phyloP scores from a whole-genome alignment of 1,140 invertebrate genomes.

The Drosophila quadrilineata region DNA sequence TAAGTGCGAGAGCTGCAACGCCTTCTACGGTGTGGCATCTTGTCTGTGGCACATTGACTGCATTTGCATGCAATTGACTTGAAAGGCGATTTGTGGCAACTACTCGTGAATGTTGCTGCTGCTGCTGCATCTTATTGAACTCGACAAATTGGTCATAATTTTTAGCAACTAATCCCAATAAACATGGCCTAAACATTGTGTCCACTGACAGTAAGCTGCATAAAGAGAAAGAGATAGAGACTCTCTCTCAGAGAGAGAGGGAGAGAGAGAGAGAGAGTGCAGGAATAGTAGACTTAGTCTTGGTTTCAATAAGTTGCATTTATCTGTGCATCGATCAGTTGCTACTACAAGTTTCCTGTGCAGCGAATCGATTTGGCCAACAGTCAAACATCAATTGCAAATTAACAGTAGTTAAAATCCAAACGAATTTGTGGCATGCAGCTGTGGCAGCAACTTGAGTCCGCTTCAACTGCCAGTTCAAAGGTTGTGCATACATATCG shows the following conservation, averaged over 20 bases:
- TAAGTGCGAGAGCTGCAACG: slow-evolving; percentile 55
- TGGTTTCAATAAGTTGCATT: slow-evolving; percentile 67
- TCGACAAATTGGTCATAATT: slow-evolving; percentile 80
- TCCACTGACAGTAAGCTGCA: slow-evolving; percentile 72
- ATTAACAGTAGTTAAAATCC: slow-evolving; percentile 63
- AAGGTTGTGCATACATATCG: slow-evolving; percentile 27
- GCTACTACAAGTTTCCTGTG: slow-evolving; percentile 13
- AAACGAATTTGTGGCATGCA: slow-evolving; percentile 51
- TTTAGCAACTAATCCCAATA: slow-evolving; percentile 78
- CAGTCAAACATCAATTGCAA: slow-evolving; percentile 63
- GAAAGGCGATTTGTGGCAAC: slow-evolving; percentile 35
- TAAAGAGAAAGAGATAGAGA: background rate
- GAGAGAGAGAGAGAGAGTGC: background rate
- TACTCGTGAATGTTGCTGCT: slow-evolving; percentile 11
- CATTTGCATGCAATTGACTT: slow-evolving; percentile 76
- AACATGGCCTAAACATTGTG: slow-evolving; percentile 79
- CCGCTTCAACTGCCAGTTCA: slow-evolving; percentile 38
- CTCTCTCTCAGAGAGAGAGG: slow-evolving; percentile 5
- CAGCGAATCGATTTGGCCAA: slow-evolving; percentile 55
- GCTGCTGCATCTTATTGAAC: slow-evolving; percentile 62
- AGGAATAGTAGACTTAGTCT: slow-evolving; percentile 1
- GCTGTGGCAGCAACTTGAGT: slow-evolving; percentile 18
- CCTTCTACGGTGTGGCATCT: slow-evolving; percentile 54
- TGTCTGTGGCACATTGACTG: slow-evolving; percentile 7
- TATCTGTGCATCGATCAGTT: slow-evolving; percentile 72